phyloP scores from a whole-genome alignment of 1,140 invertebrate genomes.

The Xylocopa sonorina region DNA sequence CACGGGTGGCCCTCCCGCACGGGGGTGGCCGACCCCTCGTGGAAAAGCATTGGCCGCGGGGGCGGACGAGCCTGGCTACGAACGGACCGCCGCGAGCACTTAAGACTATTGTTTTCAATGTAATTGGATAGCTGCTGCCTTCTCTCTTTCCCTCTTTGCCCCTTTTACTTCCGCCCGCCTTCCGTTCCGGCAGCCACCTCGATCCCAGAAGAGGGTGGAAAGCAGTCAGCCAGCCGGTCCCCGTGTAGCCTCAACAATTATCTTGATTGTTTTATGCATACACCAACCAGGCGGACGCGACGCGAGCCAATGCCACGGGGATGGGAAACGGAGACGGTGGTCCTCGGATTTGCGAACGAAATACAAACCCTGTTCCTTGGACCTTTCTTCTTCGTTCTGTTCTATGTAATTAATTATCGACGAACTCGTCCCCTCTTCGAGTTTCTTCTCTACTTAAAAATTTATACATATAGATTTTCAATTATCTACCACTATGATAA shows the following conservation, averaged over 20 bases:
- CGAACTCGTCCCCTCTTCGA: too few species aligned
- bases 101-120: conserved; percentile 82
- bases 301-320: neutral
- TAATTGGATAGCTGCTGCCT: conserved; percentile 83
- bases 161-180: conserved; percentile 55
- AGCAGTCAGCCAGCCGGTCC: conserved; percentile 67
- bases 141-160: conserved; percentile 54
- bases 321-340: neutral
- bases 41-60: conserved; percentile 52
- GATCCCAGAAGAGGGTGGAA: conserved; percentile 64
- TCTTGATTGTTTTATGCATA: conserved; percentile 83
- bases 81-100: conserved; percentile 79
- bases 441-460: too few species aligned
- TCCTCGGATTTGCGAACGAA: conserved; percentile 27
- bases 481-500: too few species aligned
- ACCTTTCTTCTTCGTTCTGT: neutral
- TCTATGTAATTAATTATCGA: too few species aligned
- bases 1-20: conserved; percentile 18
- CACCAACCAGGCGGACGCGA: conserved; percentile 62
- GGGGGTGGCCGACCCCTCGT: conserved; percentile 47
- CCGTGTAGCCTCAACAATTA: conserved; percentile 81
- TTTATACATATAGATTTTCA: too few species aligned
- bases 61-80: conserved; percentile 40
- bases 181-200: conserved; percentile 56
- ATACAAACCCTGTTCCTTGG: conserved; percentile 24